A percentile compares a stretch with the other conserved stretches of the same genome.
Evolutionary conservation across 2,797 vertebrate genomes (phyloP).

Genomic region (Tapirus indicus): DNA sequence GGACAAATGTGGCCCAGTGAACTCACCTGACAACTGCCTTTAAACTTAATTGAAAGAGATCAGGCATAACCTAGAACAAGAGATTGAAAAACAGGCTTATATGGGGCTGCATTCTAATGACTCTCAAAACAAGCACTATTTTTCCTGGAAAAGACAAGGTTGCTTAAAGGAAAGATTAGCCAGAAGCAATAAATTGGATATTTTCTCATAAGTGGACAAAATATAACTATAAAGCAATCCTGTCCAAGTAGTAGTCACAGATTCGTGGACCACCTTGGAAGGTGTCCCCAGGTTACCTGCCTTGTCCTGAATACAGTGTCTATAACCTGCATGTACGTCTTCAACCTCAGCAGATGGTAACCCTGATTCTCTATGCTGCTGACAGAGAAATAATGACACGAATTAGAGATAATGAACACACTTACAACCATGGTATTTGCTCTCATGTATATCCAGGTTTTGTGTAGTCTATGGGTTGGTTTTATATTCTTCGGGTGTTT

Average conservation of each 20-base stretch:
- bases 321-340: rapidly evolving
- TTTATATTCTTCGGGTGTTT: neutral
- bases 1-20: neutral
- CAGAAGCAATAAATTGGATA: neutral
- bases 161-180: neutral
- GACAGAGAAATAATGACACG: neutral
- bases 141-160: neutral
- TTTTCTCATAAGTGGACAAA: neutral
- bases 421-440: rapidly evolving
- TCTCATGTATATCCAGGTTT: too few relatives aligned
- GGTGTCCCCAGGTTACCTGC: rapidly evolving
- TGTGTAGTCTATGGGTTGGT: neutral
- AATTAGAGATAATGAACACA: rapidly evolving
- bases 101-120: neutral
- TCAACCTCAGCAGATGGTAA: rapidly evolving
- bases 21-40: neutral
- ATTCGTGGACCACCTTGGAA: too few relatives aligned
- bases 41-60: neutral
- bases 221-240: neutral
- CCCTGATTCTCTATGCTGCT: neutral
- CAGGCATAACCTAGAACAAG: neutral
- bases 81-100: neutral
- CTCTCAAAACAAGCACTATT: neutral
- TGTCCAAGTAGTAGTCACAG: neutral
- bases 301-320: rapidly evolving